These are phyloP conservation scores for Charadrius vociferus DNA, from an alignment of 2,113 vertebrate genomes.

Conservation along the genomic window DNA sequence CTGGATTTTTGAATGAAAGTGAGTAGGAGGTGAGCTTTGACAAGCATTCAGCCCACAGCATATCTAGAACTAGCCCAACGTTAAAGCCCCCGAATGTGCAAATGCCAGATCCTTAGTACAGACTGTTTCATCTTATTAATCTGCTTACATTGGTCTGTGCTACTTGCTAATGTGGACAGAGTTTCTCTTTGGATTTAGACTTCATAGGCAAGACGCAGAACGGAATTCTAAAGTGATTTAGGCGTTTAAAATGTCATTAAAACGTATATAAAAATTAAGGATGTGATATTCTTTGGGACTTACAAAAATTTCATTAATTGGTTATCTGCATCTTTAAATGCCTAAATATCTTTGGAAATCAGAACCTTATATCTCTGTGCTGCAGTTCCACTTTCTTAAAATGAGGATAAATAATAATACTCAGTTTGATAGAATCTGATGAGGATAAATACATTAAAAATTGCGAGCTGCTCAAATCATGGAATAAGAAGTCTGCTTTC, in stretches of 20 bases:
- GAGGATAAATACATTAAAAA: slow-evolving; percentile 29
- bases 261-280: background rate
- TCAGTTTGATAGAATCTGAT: background rate
- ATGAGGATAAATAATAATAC: background rate
- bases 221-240: background rate
- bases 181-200: background rate
- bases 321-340: background rate
- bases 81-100: background rate
- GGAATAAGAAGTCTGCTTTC: slow-evolving; percentile 5
- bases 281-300: background rate
- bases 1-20: background rate
- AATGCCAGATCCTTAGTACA: background rate
- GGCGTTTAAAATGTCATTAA: background rate
- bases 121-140: background rate
- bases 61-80: background rate
- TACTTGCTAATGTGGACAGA: background rate
- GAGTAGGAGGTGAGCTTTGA: background rate
- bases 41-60: background rate
- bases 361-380: background rate
- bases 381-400: background rate
- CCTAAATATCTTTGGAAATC: background rate
- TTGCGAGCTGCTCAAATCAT: background rate
- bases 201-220: background rate
- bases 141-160: background rate
- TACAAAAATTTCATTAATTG: background rate